Conservation (phyloP, 2,113 vertebrate species). For the Isichthys henryi region DNA sequence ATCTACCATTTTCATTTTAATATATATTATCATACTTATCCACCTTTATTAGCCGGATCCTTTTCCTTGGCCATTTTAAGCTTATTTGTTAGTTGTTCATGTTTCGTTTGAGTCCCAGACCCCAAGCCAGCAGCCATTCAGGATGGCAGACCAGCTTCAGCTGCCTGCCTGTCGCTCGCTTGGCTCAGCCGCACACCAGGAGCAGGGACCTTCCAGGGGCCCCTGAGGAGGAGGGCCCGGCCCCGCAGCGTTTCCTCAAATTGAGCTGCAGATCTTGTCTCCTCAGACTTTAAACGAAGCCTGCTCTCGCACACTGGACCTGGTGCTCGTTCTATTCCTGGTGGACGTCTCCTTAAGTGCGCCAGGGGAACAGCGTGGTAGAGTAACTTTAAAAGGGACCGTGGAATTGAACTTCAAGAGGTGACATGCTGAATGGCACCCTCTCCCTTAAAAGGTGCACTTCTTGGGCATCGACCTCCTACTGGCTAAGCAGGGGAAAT, state of each 20-base stretch:
- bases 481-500: not conserved
- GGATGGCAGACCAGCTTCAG: not conserved
- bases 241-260: not conserved
- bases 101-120: not conserved
- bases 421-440: not conserved
- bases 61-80: not conserved
- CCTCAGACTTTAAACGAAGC: not conserved
- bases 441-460: not conserved
- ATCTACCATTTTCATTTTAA: too few relatives aligned
- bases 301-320: not conserved
- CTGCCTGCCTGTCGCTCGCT: not conserved
- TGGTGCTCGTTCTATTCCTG: not conserved
- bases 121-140: not conserved
- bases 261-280: conserved; percentile 9
- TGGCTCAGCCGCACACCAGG: not conserved
- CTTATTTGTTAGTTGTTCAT: not conserved
- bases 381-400: not conserved
- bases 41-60: not conserved
- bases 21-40: not conserved
- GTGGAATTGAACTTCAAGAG: not conserved
- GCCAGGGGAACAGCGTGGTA: not conserved
- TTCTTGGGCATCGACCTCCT: not conserved
- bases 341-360: not conserved
- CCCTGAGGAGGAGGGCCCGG: not conserved
- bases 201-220: not conserved